A percentile compares a stretch with the other conserved stretches of the same genome.
Conservation (phyloP, 2,113 vertebrate genomes). For the Nettapus auritus region DNA sequence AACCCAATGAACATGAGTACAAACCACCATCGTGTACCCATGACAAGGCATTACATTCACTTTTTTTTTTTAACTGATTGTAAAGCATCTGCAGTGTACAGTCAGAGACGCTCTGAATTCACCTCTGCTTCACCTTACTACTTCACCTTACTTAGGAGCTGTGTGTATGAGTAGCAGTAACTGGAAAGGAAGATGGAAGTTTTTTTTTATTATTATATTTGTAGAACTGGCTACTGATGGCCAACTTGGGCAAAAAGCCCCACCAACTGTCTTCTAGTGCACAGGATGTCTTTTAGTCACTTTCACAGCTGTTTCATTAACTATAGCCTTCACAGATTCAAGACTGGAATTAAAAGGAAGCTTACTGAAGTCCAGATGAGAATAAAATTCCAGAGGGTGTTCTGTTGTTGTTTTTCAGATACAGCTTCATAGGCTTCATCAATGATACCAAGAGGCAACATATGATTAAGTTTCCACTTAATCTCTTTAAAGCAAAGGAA, state of each 20-base stretch:
- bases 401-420: neutral
- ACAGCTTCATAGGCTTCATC: neutral
- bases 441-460: neutral
- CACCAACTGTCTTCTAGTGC: neutral
- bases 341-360: neutral
- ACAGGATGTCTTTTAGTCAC: neutral
- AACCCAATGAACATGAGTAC: neutral
- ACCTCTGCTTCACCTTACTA: neutral
- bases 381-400: neutral
- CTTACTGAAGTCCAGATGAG: neutral
- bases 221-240: fast-evolving
- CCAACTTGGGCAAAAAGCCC: neutral
- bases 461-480: neutral
- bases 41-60: neutral
- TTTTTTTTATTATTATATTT: neutral
- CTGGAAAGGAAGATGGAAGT: neutral
- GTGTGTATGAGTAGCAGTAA: neutral
- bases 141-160: neutral
- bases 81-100: neutral
- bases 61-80: neutral
- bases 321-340: neutral
- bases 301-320: neutral
- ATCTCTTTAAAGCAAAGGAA: neutral
- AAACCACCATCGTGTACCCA: neutral
- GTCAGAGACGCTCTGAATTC: neutral